Percentiles rank a stretch among this genome's conserved stretches.
Conservation (phyloP, 2,113 vertebrate species). For the Ploceus nigricollis region DNA sequence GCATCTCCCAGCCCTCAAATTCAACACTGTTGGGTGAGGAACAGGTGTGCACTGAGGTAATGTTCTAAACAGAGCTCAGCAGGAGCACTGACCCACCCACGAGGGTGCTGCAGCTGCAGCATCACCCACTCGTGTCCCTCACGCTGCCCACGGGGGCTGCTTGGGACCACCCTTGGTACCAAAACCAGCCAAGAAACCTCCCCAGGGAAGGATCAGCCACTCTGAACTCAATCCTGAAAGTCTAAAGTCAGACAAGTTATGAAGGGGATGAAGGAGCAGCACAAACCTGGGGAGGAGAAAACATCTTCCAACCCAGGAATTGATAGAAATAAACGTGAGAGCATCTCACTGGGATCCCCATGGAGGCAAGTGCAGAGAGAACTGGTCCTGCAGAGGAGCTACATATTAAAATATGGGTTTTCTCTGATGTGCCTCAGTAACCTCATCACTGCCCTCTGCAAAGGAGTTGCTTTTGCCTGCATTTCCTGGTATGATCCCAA, state of each 20-base stretch:
- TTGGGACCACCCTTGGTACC: not conserved
- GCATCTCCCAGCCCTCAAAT: not conserved
- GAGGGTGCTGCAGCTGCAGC: not conserved
- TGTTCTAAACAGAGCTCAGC: not conserved
- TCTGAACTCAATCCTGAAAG: accelerated
- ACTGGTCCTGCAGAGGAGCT: not conserved
- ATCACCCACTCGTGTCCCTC: not conserved
- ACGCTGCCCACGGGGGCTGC: not conserved
- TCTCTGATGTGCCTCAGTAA: not conserved
- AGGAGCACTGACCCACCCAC: not conserved
- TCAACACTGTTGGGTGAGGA: accelerated
- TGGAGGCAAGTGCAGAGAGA: not conserved
- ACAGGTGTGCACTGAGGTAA: accelerated
- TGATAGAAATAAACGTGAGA: not conserved
- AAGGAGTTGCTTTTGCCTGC: not conserved
- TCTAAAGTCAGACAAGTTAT: not conserved
- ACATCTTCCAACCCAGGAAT: not conserved
- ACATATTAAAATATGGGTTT: not conserved
- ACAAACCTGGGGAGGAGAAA: not conserved
- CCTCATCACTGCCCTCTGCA: not conserved
- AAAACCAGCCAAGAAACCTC: not conserved
- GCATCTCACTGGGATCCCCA: not conserved
- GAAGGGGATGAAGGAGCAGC: not conserved
- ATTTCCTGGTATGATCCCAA: not conserved
- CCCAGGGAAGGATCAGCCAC: not conserved